Evolutionary conservation across 2,113 vertebrate genomes (phyloP).

Genomic region (Daboia siamensis): DNA sequence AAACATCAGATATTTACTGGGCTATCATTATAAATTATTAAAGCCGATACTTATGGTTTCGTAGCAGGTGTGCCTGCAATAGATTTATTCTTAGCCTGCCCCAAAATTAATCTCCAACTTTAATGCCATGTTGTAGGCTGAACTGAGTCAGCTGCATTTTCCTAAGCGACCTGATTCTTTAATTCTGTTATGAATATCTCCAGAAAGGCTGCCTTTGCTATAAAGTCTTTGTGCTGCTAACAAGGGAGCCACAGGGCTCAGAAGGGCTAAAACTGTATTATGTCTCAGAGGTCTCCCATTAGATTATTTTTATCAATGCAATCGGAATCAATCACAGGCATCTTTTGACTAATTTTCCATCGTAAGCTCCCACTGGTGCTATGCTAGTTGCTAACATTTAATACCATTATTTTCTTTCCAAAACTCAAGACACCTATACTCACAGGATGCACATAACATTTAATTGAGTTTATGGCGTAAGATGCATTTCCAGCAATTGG

Average conservation of each 20-base stretch:
- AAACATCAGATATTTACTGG: constrained; percentile 20
- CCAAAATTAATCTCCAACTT: constrained; percentile 68
- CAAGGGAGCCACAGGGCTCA: constrained; percentile 60
- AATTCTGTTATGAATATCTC: constrained; percentile 79
- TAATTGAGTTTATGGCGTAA: not conserved
- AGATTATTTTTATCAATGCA: constrained; percentile 76
- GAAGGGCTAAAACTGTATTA: constrained; percentile 61
- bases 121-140: constrained; percentile 43
- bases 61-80: constrained; percentile 58
- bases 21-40: constrained; percentile 53
- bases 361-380: constrained; percentile 12
- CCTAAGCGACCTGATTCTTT: constrained; percentile 80
- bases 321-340: constrained; percentile 71
- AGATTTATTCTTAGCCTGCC: constrained; percentile 58
- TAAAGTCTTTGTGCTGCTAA: constrained; percentile 66
- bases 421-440: constrained; percentile 40
- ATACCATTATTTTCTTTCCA: constrained; percentile 37
- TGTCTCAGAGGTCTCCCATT: constrained; percentile 61
- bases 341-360: constrained; percentile 66
- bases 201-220: constrained; percentile 73
- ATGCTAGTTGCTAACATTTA: constrained; percentile 24
- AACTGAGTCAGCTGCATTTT: constrained; percentile 74
- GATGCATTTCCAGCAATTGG: not conserved
- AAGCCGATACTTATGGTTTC: constrained; percentile 41
- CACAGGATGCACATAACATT: not conserved